Percentiles rank a stretch among this genome's conserved stretches.
These are phyloP conservation scores for Battus philenor DNA, from an alignment of 1,140 invertebrate genomes.

Conservation along the genomic window DNA sequence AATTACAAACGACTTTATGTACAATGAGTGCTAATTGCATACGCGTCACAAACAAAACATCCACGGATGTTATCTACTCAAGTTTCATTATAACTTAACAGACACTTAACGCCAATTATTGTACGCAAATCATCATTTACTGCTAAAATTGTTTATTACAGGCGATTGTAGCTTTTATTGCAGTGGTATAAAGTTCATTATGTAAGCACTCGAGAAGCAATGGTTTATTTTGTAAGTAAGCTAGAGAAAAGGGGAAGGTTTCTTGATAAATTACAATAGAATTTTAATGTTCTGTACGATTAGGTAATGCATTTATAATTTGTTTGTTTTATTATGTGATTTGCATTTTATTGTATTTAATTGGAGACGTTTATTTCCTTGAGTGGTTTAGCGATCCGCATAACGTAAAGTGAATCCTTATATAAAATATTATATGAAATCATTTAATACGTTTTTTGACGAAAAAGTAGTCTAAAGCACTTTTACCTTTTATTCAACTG, in stretches of 20 bases:
- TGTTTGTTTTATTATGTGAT: conserved; percentile 69
- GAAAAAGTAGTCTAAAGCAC: no score
- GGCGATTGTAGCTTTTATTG: conserved; percentile 23
- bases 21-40: conserved; percentile 59
- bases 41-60: conserved; percentile 53
- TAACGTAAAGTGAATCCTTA: no score
- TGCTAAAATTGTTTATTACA: background rate
- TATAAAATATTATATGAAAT: no score
- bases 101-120: conserved; percentile 70
- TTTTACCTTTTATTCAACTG: no score
- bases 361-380: conserved; percentile 51
- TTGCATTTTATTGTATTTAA: conserved; percentile 72
- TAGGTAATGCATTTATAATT: conserved; percentile 70
- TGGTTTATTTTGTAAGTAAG: conserved; percentile 29
- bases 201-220: conserved; percentile 1
- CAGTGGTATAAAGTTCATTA: conserved; percentile 17
- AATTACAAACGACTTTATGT: conserved; percentile 42
- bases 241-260: conserved; percentile 58
- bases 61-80: conserved; percentile 63
- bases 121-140: conserved; percentile 21
- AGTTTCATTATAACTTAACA: conserved; percentile 68
- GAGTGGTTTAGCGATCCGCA: conserved; percentile 31
- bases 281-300: conserved; percentile 64
- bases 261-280: conserved; percentile 71
- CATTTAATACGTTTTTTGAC: no score